Percentiles rank a stretch among this genome's conserved stretches.
phyloP scores from a whole-genome alignment of 2,797 vertebrate genomes.

The Babyrousa celebensis region DNA sequence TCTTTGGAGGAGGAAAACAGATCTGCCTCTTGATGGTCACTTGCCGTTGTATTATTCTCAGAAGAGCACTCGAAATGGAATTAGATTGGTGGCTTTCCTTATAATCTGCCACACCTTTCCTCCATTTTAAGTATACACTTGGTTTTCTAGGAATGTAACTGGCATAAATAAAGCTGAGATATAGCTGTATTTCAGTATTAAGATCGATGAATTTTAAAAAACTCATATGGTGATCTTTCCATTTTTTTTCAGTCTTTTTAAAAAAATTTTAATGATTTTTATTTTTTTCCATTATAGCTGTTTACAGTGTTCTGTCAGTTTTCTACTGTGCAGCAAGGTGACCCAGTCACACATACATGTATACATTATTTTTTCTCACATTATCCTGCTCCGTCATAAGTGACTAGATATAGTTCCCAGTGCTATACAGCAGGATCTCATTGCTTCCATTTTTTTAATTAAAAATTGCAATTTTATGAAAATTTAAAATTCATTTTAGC shows the following conservation, averaged over 20 bases:
- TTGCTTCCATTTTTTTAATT: too few species aligned
- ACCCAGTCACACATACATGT: too few species aligned
- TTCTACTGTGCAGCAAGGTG: too few species aligned
- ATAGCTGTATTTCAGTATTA: slow-evolving; percentile 12
- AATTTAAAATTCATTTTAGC: slow-evolving; percentile 47
- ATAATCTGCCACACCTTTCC: neutral
- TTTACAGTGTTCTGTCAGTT: too few species aligned
- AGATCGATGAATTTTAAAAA: slow-evolving; percentile 40
- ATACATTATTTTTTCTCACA: too few species aligned
- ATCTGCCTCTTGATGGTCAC: neutral
- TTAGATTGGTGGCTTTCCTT: neutral
- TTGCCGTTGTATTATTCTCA: neutral
- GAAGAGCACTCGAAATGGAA: neutral
- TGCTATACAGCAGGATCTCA: too few species aligned
- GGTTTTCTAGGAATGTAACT: slow-evolving; percentile 20
- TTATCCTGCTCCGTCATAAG: too few species aligned
- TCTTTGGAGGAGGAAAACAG: neutral
- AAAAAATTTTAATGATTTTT: too few species aligned
- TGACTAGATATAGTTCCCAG: too few species aligned
- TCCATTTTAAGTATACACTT: neutral
- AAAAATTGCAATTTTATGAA: slow-evolving; percentile 1
- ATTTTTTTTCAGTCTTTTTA: neutral
- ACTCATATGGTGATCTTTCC: neutral
- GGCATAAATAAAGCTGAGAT: neutral
- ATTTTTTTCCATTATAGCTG: too few species aligned